These are phyloP conservation scores for Metacarcinus magister DNA, from an alignment of 2,888 invertebrate species.

Conservation along the genomic window DNA sequence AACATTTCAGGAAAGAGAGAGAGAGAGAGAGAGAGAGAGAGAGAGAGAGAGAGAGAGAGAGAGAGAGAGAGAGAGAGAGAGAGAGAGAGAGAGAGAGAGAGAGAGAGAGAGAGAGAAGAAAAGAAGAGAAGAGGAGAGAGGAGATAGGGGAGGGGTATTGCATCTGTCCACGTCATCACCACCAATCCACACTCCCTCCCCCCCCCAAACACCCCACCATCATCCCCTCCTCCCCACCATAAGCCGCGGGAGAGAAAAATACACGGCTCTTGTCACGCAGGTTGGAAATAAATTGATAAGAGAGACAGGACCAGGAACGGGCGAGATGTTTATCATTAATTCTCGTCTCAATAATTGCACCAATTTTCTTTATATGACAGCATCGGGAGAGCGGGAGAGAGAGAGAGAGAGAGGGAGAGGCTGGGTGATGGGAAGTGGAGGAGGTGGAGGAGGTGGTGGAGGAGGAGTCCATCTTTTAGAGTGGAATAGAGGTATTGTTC, in stretches of 20 bases:
- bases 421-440: background rate
- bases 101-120: background rate
- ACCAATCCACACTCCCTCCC: slow-evolving; percentile 49
- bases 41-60: background rate
- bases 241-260: slow-evolving; percentile 47
- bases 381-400: background rate
- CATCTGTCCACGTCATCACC: slow-evolving; percentile 67
- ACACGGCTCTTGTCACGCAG: slow-evolving; percentile 45
- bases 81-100: slow-evolving; percentile 44
- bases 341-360: slow-evolving; percentile 70
- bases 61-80: background rate
- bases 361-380: slow-evolving; percentile 72
- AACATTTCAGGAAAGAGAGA: background rate
- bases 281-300: slow-evolving; percentile 60
- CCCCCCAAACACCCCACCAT: background rate
- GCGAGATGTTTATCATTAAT: slow-evolving; percentile 67
- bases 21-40: slow-evolving; percentile 34
- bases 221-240: background rate
- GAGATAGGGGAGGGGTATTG: background rate
- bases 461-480: background rate
- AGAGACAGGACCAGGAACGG: slow-evolving; percentile 56
- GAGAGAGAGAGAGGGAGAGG: background rate
- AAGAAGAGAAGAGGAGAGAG: background rate
- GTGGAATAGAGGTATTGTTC: slow-evolving; percentile 50
- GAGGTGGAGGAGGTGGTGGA: background rate